Base-by-base conservation (phyloP, 2,888 invertebrate species). In the Heliconius aoede region DNA sequence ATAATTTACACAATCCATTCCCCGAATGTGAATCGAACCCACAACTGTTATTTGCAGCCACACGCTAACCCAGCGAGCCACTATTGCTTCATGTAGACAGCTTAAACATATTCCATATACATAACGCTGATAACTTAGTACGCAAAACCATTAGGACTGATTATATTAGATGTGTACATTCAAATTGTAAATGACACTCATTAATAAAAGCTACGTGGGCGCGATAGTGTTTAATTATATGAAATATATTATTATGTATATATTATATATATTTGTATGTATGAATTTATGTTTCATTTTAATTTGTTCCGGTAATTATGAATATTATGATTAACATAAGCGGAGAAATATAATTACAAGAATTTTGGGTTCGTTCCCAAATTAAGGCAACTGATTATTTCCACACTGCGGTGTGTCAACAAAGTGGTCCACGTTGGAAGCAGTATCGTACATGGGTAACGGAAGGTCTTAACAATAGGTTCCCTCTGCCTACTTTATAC, bases 121-220 rank as follows among this genome's bases (percentile, higher is more conserved):
- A 21, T 55, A 55, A n/a, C n/a, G 8, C 46, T 46, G 46, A 68
- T 68, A 68, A 71, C 32, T 13, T 60, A 71, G 36, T 62, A 74
- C 67, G 68, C n/a, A 65, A 64, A 28, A 30, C 74, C 75, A 77
- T 79, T 77, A 79, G 71, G 51, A 69, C 76, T 79, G 76, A 79
- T 77, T 65, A 75, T 77, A 77, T 73, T 71, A 77, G 72, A 75
- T 76, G 77, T 74, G 62, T 73, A 65, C 75, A 46, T 69, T 30
- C 77, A 65, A 77, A 79, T 79, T 76, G 73, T 79, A 77, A 79
- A 77, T 73, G 75, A 65, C 61, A 65, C 13, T 15, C 71, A 77
- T 77, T 79, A 61, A 77, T 73, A 75, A 77, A 71, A 71, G 30
- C 21, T 65, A 55, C 55, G 67, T 73, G 72, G 72, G 72, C 60